A percentile compares a stretch with the other conserved stretches of the same genome.
These are phyloP conservation scores for Odontocolon sp. DNA, from an alignment of 2,888 invertebrate species.

Conservation along the genomic window DNA sequence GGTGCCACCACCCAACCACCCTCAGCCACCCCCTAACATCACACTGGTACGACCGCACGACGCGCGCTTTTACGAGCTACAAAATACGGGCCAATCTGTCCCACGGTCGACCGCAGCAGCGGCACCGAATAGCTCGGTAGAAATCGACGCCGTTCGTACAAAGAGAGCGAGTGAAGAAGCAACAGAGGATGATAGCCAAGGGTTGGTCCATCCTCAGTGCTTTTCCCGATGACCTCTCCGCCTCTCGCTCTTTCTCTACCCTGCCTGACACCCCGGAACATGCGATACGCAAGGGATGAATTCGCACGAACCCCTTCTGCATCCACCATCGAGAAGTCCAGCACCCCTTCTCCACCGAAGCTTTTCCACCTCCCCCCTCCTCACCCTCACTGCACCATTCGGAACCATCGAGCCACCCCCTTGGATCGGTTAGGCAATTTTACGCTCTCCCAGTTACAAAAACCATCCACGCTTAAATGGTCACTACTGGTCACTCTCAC, in stretches of 20 bases:
- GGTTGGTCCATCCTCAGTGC: neutral
- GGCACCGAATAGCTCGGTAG: slow-evolving; percentile 72
- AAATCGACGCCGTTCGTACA: slow-evolving; percentile 68
- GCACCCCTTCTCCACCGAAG: slow-evolving; percentile 17
- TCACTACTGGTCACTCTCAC: slow-evolving; percentile 65
- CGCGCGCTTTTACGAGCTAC: slow-evolving; percentile 75
- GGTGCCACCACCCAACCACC: slow-evolving; percentile 41
- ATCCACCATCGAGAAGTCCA: slow-evolving; percentile 42
- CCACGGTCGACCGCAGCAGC: slow-evolving; percentile 74
- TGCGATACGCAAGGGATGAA: slow-evolving; percentile 67
- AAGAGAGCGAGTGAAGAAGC: slow-evolving; percentile 12
- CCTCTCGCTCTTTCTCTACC: slow-evolving; percentile 20
- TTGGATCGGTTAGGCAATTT: slow-evolving; percentile 79
- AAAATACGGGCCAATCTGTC: slow-evolving; percentile 78
- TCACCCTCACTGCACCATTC: neutral
- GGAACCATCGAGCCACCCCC: slow-evolving; percentile 21
- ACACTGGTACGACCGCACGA: slow-evolving; percentile 63
- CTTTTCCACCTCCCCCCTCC: slow-evolving; percentile 23
- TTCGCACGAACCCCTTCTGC: slow-evolving; percentile 72
- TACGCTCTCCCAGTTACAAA: slow-evolving; percentile 80
- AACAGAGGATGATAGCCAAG: slow-evolving; percentile 35
- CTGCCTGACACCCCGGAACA: slow-evolving; percentile 48
- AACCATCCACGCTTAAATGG: slow-evolving; percentile 80
- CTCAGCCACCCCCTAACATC: slow-evolving; percentile 48
- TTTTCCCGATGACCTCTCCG: neutral